Base-by-base conservation (phyloP, 1,140 invertebrate genomes). In the Reticulitermes speratus region DNA sequence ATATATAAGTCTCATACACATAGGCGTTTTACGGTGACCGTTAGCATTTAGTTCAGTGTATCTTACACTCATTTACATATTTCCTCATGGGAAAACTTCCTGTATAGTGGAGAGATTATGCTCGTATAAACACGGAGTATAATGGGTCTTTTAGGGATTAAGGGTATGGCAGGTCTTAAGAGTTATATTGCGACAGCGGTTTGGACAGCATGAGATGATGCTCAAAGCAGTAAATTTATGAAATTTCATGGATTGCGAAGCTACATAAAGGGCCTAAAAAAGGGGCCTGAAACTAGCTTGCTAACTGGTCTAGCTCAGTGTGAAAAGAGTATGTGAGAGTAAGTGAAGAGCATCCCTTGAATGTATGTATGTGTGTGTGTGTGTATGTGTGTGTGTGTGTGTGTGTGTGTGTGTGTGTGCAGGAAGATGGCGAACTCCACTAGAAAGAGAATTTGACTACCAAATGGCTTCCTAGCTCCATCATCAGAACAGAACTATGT, bases 141-240 rank as follows among this genome's bases (percentile, higher is more conserved):
- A 75, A 75, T 75, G n/a, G 65, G 65, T 75, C 65, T 75, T 75
- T 75, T 75, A 75, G 65, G 65, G 65, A 75, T 75, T 75, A 75
- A 19, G n/a, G 65, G n/a, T 75, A 30, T 75, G 65, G 65, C 3
- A 75, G 65, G 65, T 75, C 65, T 75, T 30, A 75, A 30, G 65
- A 75, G 65, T 75, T 30, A 75, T 30, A 75, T 9, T 30, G 25
- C n/a, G 7, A 75, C 65, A 75, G 65, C 25, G 65, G 65, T 75
- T 75, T 75, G 14, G 25, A 75, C 65, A 75, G n/a, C n/a, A 30
- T 14, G 25, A 75, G 65, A 75, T 75, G n/a, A 75, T 30, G n/a
- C 65, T 75, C n/a, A 75, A 75, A 75, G 65, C n/a, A 75, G 65
- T 75, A 75, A 75, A 75, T 75, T 75, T 75, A 75, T 75, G 25